Evolutionary conservation across 2,888 invertebrate genomes (phyloP), one percentile per base, ranked within the genome.

Genomic region (Diogma glabrata): DNA sequence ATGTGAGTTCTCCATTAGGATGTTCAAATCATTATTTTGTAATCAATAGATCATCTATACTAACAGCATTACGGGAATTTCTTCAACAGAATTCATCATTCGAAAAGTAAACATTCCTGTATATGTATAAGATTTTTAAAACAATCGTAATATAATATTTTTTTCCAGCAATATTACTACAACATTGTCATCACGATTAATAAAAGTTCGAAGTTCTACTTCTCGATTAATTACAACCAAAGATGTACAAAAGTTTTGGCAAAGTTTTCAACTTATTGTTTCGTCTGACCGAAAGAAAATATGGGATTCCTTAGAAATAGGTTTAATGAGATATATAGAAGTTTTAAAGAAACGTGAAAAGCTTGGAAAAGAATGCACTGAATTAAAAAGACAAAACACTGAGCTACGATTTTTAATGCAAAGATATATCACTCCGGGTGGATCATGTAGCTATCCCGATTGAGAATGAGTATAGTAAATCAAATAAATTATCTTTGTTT

Each of bases 331-430:
- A 55, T 70, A 67, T 52, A 58, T 67, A 28, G 61, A 64, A 48
- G 63, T 66, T n/a, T 57, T 70, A 5, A 65, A 66, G 51, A 83
- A 83, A 61, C 75, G 87, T 1, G 79, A 81, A 57, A 73, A 74
- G 50, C 69, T 86, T 10, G 78, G 82, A 58, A 71, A 72, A 0
- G 83, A 87, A 60, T 82, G 84, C 3, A 69, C 77, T 16, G 71
- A 69, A 49, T 62, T 87, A 17, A 75, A 81, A 5, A 73, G 72
- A 51, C 82, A 84, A 59, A 88, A 88, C 64, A 66, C 69, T 2
- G 84, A 87, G 53, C 65, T 89, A 48, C 76, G 79, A 19, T 75
- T 79, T 52, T 69, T 89, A 47, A 70, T 87, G 43, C 75, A 78
- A 54, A 80, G 79, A 56, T 77, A 80, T 47, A 66, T 76, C n/a